Evolutionary conservation across 2,888 invertebrate genomes (phyloP).

Genomic region (Trissonchulus sp.): DNA sequence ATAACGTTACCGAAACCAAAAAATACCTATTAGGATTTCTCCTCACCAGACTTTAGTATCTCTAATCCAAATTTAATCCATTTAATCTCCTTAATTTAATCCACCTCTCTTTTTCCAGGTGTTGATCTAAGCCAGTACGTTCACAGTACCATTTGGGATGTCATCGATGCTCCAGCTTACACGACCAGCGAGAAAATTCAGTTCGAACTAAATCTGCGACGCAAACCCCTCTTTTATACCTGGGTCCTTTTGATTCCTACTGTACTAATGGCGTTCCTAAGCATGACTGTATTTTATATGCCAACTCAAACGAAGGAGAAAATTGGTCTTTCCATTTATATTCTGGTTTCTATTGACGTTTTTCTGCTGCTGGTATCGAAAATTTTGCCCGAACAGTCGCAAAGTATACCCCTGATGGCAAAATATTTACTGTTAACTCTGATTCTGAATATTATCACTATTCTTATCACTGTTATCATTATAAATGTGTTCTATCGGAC

Average conservation of each 20-base stretch:
- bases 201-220: slow-evolving; percentile 58
- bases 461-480: slow-evolving; percentile 95
- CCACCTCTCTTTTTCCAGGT: too few species aligned
- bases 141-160: slow-evolving; percentile 98
- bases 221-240: slow-evolving; percentile 99
- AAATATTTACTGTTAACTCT: slow-evolving; percentile 97
- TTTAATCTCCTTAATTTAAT: too few species aligned
- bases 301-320: slow-evolving; percentile 19
- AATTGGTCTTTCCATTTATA: slow-evolving; percentile 19
- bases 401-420: slow-evolving; percentile 47
- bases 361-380: slow-evolving; percentile 19
- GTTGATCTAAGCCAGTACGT: slow-evolving; percentile 90
- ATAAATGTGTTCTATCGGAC: slow-evolving; percentile 98
- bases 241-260: slow-evolving; percentile 81
- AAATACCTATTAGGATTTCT: too few species aligned
- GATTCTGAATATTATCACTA: slow-evolving; percentile 99
- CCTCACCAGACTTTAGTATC: too few species aligned
- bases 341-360: slow-evolving; percentile 24
- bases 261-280: slow-evolving; percentile 96
- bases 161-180: slow-evolving; percentile 74
- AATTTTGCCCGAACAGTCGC: slow-evolving; percentile 14
- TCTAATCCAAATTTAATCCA: too few species aligned
- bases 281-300: slow-evolving; percentile 78
- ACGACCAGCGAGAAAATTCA: slow-evolving; percentile 65
- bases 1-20: too few species aligned